Percentiles rank a stretch among this genome's conserved stretches.
phyloP scores from a whole-genome alignment of 2,797 vertebrate species.

The Malurus leucopterus region DNA sequence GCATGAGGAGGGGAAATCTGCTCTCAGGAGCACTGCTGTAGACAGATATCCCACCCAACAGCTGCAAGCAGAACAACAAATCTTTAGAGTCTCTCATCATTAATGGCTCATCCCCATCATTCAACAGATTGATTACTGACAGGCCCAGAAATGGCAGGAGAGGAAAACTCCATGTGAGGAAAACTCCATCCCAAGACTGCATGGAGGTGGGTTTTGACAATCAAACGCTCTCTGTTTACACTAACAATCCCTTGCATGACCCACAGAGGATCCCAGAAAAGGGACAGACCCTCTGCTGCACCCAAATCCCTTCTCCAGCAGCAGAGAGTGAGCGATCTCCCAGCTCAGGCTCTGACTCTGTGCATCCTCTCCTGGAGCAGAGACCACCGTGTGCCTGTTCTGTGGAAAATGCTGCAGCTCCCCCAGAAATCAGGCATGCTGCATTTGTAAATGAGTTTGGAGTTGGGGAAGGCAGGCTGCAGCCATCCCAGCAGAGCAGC shows the following conservation, averaged over 20 bases:
- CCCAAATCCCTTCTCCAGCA: not conserved
- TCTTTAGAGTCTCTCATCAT: not conserved
- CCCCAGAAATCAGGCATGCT: not conserved
- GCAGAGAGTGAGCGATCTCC: not conserved
- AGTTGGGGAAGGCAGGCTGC: constrained; percentile 14
- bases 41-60: not conserved
- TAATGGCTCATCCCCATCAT: not conserved
- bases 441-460: constrained; percentile 19
- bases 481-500: constrained; percentile 37
- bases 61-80: not conserved
- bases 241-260: not conserved
- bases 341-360: not conserved
- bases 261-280: not conserved
- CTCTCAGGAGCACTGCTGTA: not conserved
- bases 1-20: not conserved
- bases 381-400: fast-evolving
- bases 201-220: not conserved
- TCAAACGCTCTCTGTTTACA: fast-evolving
- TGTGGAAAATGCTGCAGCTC: not conserved
- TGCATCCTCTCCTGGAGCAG: not conserved
- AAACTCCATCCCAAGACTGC: not conserved
- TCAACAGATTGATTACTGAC: not conserved
- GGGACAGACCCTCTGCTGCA: not conserved
- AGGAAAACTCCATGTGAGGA: not conserved
- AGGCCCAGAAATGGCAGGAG: not conserved